Conservation (phyloP, 2,888 invertebrate genomes). For the Plagodis pulveraria region DNA sequence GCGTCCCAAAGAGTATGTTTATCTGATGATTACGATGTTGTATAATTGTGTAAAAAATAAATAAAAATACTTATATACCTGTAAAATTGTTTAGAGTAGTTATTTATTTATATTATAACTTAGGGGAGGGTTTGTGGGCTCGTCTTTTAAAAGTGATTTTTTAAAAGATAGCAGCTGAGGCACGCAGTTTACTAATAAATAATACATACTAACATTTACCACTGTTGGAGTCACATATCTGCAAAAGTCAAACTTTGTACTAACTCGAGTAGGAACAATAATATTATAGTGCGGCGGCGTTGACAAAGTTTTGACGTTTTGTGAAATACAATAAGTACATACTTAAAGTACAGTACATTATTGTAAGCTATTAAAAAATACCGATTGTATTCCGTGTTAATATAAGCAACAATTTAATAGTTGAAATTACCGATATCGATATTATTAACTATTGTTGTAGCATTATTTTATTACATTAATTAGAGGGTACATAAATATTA, state of each 20-base stretch:
- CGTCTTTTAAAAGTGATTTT: conserved; percentile 78
- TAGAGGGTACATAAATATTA: too few relatives aligned
- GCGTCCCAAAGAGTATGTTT: conserved; percentile 82
- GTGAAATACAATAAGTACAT: conserved; percentile 46
- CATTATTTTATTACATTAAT: neutral
- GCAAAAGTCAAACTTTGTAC: conserved; percentile 80
- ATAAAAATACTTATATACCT: conserved; percentile 79
- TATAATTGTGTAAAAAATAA: conserved; percentile 80
- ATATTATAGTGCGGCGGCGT: conserved; percentile 25
- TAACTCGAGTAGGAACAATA: conserved; percentile 44
- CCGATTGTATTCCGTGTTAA: conserved; percentile 13
- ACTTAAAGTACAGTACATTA: conserved; percentile 25
- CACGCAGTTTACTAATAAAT: conserved; percentile 62
- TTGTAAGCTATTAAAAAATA: conserved; percentile 12
- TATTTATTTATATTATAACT: conserved; percentile 79
- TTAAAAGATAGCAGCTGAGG: conserved; percentile 72
- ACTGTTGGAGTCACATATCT: conserved; percentile 46
- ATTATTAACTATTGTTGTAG: neutral
- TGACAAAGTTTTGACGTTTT: conserved; percentile 78
- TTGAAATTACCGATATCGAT: neutral
- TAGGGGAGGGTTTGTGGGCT: conserved; percentile 61
- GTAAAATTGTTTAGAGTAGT: conserved; percentile 81
- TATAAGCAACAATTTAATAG: conserved; percentile 33
- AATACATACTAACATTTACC: conserved; percentile 57
- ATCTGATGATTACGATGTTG: conserved; percentile 74